phyloP scores from a whole-genome alignment of 2,888 invertebrate species.

The Caenorhabditis sinica region DNA sequence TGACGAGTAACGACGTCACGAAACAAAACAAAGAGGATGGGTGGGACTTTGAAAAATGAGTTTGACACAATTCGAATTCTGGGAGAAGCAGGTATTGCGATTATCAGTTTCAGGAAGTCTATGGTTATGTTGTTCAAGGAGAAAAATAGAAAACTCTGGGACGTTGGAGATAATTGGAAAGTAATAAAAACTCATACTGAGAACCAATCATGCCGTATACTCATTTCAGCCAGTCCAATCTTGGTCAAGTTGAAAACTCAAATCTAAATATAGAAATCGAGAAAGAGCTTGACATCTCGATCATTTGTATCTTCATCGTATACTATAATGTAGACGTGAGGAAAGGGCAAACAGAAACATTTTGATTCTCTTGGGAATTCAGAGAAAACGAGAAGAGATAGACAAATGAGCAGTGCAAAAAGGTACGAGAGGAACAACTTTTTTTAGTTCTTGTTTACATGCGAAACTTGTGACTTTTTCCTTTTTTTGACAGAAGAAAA shows the following conservation, averaged over 20 bases:
- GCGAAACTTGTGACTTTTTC: background rate
- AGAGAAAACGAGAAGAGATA: background rate
- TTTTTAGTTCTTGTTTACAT: background rate
- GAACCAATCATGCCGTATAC: no score
- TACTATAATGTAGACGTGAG: conserved; percentile 37
- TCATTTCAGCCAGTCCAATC: background rate
- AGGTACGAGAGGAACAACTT: conserved; percentile 17
- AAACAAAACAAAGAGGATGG: background rate
- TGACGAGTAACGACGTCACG: conserved; percentile 13
- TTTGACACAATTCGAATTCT: background rate
- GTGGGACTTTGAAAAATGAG: background rate
- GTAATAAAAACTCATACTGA: no score
- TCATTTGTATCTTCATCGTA: conserved; percentile 17
- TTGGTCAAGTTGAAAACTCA: background rate
- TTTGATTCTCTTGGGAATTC: conserved; percentile 25
- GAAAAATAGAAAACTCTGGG: background rate
- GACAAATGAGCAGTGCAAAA: conserved; percentile 36
- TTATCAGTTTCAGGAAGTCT: background rate
- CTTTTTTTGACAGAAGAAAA: background rate
- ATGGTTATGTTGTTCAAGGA: background rate
- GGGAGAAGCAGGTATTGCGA: background rate
- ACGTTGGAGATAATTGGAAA: no score
- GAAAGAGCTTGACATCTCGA: background rate
- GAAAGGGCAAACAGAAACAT: conserved; percentile 30
- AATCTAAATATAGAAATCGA: background rate